These are phyloP conservation scores for Harlomillsia oculata DNA, from an alignment of 1,140 invertebrate genomes.

Conservation along the genomic window DNA sequence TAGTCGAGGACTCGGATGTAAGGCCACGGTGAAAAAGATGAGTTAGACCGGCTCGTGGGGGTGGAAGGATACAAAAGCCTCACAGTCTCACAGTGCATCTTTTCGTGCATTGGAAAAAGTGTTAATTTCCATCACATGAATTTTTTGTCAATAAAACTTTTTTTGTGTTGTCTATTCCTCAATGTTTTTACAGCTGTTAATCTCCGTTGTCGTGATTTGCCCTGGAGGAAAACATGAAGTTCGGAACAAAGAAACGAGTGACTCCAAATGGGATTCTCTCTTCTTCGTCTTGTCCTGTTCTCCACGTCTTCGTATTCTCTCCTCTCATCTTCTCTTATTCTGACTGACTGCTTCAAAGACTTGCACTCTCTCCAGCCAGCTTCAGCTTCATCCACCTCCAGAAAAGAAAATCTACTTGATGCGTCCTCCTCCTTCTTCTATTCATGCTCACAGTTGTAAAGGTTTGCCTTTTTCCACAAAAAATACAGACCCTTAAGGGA, in stretches of 20 bases:
- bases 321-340: background rate
- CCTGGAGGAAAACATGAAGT: conserved; percentile 10
- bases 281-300: no score
- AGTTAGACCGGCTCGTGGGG: conserved; percentile 5
- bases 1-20: no score
- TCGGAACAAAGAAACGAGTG: conserved; percentile 15
- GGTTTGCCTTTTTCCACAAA: conserved; percentile 12
- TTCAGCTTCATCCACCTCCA: background rate
- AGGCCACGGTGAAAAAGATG: background rate
- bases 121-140: conserved; percentile 27
- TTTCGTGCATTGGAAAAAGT: conserved; percentile 20
- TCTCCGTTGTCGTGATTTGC: conserved; percentile 31
- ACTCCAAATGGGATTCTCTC: background rate
- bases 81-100: no score
- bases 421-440: background rate
- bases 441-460: conserved; percentile 6
- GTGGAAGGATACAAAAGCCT: conserved; percentile 18
- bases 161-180: conserved; percentile 19
- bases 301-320: background rate
- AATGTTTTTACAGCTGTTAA: conserved; percentile 33
- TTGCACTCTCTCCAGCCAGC: background rate
- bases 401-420: background rate
- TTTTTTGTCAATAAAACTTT: conserved; percentile 25
- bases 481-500: conserved; percentile 11
- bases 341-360: background rate